Evolutionary conservation across 2,797 vertebrate species (phyloP), one percentile per base, ranked within the genome.

Genomic region (Centroberyx gerrardi): DNA sequence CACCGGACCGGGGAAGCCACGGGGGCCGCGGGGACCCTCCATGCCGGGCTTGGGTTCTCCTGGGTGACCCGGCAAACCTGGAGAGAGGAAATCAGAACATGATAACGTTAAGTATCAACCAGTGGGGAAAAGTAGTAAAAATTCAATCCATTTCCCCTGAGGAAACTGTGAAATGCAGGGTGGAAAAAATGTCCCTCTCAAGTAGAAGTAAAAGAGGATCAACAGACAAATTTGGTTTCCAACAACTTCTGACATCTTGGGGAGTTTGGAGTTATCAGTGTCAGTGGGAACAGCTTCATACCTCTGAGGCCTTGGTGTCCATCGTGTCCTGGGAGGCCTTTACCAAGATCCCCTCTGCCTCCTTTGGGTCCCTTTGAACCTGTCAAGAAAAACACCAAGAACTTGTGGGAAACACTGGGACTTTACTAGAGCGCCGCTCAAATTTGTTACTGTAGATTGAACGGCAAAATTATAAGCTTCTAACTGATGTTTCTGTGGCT

Each of bases 301-400:
- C 93, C 93, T 94, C 78, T 86, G 77, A 75, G 72, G 51, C 90
- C 91, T 68, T 95, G 92, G 31, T 89, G 88, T 86, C 94, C 94
- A 12, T 93, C 93, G 1, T 87, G 86, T 60, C 93, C 92, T 7
- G 84, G 87, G 38, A 91, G 87, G 33, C 85, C 94, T 87, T 63
- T 88, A 52, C 93, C 91, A 62, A 82, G 29, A 73, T 80, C 91
- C 12, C 94, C 92, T 3, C 74, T 66, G 5, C 53, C 3, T 0
- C 89, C 94, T 89, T 95, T 95, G 17, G 59, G 31, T 64, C 94
- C 91, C 61, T 94, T 96, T 22, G 44, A 3, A 83, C 94, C 95
- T 95, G 78, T 27, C 53, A 5, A 48, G 1, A 61, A 44, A 17
- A 84, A 64, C 62, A 56, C 53, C 9, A 72, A 40, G 6, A 63